Evolutionary conservation across 1,140 invertebrate genomes (phyloP).

Genomic region (Heliconius congener): DNA sequence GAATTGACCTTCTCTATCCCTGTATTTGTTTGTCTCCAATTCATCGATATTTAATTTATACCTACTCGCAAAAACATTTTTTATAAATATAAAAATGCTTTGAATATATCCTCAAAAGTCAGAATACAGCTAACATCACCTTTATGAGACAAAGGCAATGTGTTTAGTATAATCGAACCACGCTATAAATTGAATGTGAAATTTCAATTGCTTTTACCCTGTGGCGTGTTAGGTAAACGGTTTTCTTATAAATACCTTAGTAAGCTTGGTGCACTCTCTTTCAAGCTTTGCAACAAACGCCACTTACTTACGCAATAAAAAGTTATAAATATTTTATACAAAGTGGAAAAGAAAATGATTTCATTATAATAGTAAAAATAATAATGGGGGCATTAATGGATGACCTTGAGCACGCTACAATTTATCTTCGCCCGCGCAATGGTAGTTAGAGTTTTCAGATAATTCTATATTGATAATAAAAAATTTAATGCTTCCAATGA

Average conservation of each 20-base stretch:
- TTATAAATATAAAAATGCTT: background rate
- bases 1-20: too few relatives aligned
- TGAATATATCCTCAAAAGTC: background rate
- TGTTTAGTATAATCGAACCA: conserved; percentile 30
- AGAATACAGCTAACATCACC: background rate
- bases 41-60: too few relatives aligned
- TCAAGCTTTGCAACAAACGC: conserved; percentile 25
- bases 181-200: conserved; percentile 37
- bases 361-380: conserved; percentile 19
- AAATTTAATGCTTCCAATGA: background rate
- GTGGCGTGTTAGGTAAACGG: conserved; percentile 56
- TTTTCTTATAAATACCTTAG: conserved; percentile 40
- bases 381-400: conserved; percentile 60
- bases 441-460: conserved; percentile 43
- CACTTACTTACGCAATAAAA: conserved; percentile 13
- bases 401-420: conserved; percentile 67
- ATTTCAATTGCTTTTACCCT: conserved; percentile 46
- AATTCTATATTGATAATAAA: background rate
- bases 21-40: too few relatives aligned
- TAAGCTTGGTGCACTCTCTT: conserved; percentile 28
- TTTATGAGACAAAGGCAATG: conserved; percentile 1
- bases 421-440: conserved; percentile 56
- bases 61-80: too few relatives aligned
- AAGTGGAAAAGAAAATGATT: background rate
- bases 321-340: background rate